Evolutionary conservation across 2,797 vertebrate genomes (phyloP).

Genomic region (Syndactyla subalaris): DNA sequence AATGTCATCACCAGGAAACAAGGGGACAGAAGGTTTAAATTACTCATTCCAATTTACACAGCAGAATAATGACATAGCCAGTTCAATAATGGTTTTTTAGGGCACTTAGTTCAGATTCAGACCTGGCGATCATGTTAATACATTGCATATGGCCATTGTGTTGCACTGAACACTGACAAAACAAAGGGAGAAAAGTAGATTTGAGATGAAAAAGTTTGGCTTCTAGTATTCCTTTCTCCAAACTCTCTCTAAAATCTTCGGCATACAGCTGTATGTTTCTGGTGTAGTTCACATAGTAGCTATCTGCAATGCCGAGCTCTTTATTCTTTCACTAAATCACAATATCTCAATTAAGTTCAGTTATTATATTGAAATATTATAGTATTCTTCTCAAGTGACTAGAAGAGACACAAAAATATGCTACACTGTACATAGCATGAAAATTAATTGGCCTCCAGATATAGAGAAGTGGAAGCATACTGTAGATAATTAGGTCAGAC

Average conservation of each 20-base stretch:
- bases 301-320: not conserved
- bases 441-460: conserved; percentile 55
- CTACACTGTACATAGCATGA: not conserved
- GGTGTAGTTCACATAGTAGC: not conserved
- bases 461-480: not conserved
- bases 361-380: conserved; percentile 13
- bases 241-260: not conserved
- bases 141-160: not conserved
- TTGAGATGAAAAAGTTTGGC: not conserved
- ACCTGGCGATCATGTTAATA: not conserved
- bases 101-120: not conserved
- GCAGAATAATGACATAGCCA: not conserved
- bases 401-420: conserved; percentile 19
- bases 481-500: conserved; percentile 25
- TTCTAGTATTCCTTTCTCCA: not conserved
- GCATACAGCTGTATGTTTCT: not conserved
- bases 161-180: not conserved
- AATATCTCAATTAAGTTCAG: not conserved
- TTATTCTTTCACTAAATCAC: not conserved
- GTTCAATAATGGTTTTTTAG: not conserved
- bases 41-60: not conserved
- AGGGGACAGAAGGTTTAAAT: not conserved
- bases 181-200: not conserved
- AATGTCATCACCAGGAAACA: not conserved
- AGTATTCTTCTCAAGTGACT: not conserved